These are phyloP conservation scores for Leptodirus hochenwartii DNA, from an alignment of 2,888 invertebrate genomes.

Conservation along the genomic window DNA sequence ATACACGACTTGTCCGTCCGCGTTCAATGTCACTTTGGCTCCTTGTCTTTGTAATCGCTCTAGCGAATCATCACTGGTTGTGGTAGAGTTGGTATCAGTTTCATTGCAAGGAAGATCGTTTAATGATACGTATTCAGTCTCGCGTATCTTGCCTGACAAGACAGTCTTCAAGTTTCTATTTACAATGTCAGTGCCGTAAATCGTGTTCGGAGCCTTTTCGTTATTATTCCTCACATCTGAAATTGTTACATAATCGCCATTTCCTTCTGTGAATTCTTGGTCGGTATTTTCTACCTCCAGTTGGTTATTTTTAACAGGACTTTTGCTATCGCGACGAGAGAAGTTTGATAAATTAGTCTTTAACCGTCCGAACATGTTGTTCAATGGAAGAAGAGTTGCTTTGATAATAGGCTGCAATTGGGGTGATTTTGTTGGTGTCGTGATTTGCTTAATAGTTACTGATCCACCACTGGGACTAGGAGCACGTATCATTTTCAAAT, in stretches of 20 bases:
- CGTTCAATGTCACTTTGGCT: constrained; percentile 65
- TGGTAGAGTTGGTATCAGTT: constrained; percentile 13
- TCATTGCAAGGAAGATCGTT: constrained; percentile 48
- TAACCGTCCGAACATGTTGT: constrained; percentile 42
- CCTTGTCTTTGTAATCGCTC: constrained; percentile 41
- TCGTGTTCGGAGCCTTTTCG: constrained; percentile 31
- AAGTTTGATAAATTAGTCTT: constrained; percentile 20
- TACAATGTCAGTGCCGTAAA: constrained; percentile 50
- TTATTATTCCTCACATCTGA: constrained; percentile 69
- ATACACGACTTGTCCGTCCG: constrained; percentile 75
- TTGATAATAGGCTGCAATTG: constrained; percentile 24
- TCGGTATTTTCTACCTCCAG: constrained; percentile 8
- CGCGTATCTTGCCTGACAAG: constrained; percentile 38
- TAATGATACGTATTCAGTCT: constrained; percentile 63
- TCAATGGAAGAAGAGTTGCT: constrained; percentile 40
- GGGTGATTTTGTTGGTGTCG: constrained; percentile 11
- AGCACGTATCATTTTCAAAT: constrained; percentile 16
- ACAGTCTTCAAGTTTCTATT: constrained; percentile 41
- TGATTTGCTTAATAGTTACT: constrained; percentile 19
- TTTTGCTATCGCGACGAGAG: constrained; percentile 31
- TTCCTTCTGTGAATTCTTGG: constrained; percentile 24
- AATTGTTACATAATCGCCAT: constrained; percentile 73
- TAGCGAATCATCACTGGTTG: constrained; percentile 26
- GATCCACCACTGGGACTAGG: constrained; percentile 25
- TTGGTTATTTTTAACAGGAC: constrained; percentile 17